Evolutionary conservation across 2,888 invertebrate species (phyloP).

Genomic region (Caenorhabditis wallacei): DNA sequence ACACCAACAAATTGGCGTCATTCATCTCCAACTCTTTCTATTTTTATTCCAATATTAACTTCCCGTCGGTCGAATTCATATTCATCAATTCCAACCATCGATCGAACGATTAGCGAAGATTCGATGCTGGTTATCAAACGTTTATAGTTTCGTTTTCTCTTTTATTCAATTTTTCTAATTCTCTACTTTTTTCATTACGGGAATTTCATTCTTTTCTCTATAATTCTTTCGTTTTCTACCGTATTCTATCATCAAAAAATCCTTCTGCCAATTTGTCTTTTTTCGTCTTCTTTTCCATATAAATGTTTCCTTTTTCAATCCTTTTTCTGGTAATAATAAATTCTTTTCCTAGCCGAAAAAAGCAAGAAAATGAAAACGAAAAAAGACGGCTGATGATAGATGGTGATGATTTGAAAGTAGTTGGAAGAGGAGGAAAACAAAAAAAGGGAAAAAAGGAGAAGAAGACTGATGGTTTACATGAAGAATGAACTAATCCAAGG

Average conservation of each 20-base stretch:
- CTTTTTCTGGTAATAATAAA: slow-evolving; percentile 51
- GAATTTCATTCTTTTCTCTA: slow-evolving; percentile 10
- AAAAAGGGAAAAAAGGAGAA: slow-evolving; percentile 26
- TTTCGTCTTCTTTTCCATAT: slow-evolving; percentile 6
- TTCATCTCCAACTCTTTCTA: slow-evolving; percentile 50
- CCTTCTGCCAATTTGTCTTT: slow-evolving; percentile 48
- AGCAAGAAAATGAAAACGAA: slow-evolving; percentile 37
- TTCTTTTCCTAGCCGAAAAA: slow-evolving; percentile 30
- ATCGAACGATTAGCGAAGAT: slow-evolving; percentile 73
- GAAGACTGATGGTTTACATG: slow-evolving; percentile 57
- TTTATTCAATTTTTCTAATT: background rate
- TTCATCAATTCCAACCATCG: slow-evolving; percentile 71
- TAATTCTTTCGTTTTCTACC: slow-evolving; percentile 26
- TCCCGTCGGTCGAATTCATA: slow-evolving; percentile 53
- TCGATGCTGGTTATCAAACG: slow-evolving; percentile 65
- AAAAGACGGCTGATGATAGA: slow-evolving; percentile 55
- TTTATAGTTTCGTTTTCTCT: slow-evolving; percentile 36
- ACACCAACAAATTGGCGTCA: slow-evolving; percentile 47
- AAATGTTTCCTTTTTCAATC: slow-evolving; percentile 47
- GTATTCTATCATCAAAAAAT: slow-evolving; percentile 11
- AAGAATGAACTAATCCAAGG: slow-evolving; percentile 48
- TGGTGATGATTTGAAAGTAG: slow-evolving; percentile 54
- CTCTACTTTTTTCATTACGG: slow-evolving; percentile 32
- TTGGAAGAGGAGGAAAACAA: slow-evolving; percentile 2
- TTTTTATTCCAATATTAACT: slow-evolving; percentile 42